Conservation (phyloP, 2,113 vertebrate species). For the Etheostoma spectabile region DNA sequence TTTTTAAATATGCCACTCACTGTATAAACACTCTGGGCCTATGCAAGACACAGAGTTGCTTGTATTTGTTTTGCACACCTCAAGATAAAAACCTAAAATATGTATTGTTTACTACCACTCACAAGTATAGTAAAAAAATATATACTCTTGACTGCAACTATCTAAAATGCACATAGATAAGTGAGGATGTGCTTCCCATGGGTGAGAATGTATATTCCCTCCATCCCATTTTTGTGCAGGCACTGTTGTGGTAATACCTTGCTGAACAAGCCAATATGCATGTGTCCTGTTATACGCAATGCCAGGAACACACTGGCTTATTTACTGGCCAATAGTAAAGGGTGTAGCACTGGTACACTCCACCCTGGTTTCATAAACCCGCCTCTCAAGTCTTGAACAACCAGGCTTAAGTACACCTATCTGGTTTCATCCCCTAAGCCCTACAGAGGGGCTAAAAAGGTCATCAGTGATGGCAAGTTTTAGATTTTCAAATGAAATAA, state of each 20-base stretch:
- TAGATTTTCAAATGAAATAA: constrained; percentile 36
- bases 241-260: constrained; percentile 2
- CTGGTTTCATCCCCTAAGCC: constrained; percentile 68
- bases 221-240: constrained; percentile 2
- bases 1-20: neutral
- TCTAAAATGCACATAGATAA: neutral
- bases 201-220: neutral
- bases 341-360: constrained; percentile 25
- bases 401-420: constrained; percentile 76
- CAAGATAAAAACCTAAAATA: neutral
- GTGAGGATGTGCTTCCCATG: neutral
- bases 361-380: constrained; percentile 67
- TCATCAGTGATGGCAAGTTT: constrained; percentile 46
- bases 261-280: constrained; percentile 38
- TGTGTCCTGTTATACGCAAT: constrained; percentile 49
- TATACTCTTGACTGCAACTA: neutral
- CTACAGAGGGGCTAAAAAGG: constrained; percentile 56
- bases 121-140: neutral
- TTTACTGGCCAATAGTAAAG: constrained; percentile 62
- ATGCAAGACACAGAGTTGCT: neutral
- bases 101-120: neutral
- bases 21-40: neutral
- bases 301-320: constrained; percentile 66
- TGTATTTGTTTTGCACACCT: neutral
- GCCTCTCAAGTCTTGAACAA: constrained; percentile 46